Base-by-base conservation (phyloP, 2,888 invertebrate species). In the Watsonalla binaria region DNA sequence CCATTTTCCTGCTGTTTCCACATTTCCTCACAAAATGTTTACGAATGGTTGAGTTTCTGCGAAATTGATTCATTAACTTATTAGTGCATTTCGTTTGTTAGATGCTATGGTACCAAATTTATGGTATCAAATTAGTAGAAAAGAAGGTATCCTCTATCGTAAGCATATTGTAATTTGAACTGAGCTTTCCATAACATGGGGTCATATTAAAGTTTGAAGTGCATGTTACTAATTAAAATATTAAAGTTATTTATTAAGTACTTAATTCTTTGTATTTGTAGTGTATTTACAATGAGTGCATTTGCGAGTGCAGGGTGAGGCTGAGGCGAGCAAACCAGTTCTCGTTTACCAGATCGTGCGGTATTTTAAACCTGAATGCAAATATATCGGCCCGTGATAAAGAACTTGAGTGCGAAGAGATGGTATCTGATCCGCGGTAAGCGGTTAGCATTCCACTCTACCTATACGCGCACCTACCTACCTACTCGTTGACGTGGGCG, bases 261-360 rank as follows among this genome's bases (percentile, higher is more conserved):
- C n/a, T 54, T 58, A 51, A 68, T 66, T 74, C 73, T 75, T 78
- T 78, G 76, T 76, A 24, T 24, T 24, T 2, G 24, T 1, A 24
- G 24, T 24, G 71, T 62, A 63, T 65, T 54, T 68, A 67, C 65
- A 74, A 69, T 74, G 78, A 59, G 58, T 62, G 63, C 60, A 58
- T 53, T 53, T 50, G 60, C 56, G 42, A 63, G 73, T 70, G 70
- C 69, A 78, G 78, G 76, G 78, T 74, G 75, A 78, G 78, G 76
- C 74, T 74, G 75, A 78, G 78, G 76, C 74, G 68, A 70, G 62
- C 61, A 83, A 89, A 89, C 89, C 86, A 73, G 89, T 89, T 85
- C 82, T 82, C 82, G 84, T 86, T 88, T 86, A 86, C 84, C 82
- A 85, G 83, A 84, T 86, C 85, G 86, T 84, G 86, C 73, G 75